Evolutionary conservation across 2,888 invertebrate genomes (phyloP).

Genomic region (Zhuqinia jingwanae): DNA sequence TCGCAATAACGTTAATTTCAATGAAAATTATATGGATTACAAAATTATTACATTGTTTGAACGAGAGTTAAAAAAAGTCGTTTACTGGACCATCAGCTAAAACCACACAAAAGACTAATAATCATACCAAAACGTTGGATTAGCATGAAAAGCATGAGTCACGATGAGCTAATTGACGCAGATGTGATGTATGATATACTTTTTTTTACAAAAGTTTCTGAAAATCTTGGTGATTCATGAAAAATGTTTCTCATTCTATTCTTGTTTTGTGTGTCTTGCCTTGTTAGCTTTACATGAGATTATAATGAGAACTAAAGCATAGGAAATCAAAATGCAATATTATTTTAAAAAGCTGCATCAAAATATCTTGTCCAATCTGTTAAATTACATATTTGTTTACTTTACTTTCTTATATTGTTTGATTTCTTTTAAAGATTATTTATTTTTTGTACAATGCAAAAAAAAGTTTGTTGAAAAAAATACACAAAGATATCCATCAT

Average conservation of each 20-base stretch:
- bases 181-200: slow-evolving; percentile 35
- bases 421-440: too few species aligned
- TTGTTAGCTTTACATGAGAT: too few species aligned
- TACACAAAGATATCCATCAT: neutral
- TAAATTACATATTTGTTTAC: neutral
- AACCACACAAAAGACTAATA: neutral
- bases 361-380: neutral
- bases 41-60: too few species aligned
- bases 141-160: slow-evolving; percentile 38
- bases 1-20: too few species aligned
- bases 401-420: too few species aligned
- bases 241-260: neutral
- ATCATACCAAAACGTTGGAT: neutral
- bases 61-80: neutral
- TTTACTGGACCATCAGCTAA: neutral
- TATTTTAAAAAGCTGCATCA: neutral
- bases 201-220: neutral
- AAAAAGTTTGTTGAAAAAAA: neutral
- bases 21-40: too few species aligned
- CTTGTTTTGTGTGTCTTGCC: neutral
- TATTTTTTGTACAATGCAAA: too few species aligned
- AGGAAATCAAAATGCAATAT: neutral
- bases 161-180: slow-evolving; percentile 54
- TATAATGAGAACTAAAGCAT: slow-evolving; percentile 41
- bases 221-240: slow-evolving; percentile 7